Percentiles rank a stretch among this genome's conserved stretches.
Conservation (phyloP, 2,888 invertebrate genomes). For the Parnassius apollo region DNA sequence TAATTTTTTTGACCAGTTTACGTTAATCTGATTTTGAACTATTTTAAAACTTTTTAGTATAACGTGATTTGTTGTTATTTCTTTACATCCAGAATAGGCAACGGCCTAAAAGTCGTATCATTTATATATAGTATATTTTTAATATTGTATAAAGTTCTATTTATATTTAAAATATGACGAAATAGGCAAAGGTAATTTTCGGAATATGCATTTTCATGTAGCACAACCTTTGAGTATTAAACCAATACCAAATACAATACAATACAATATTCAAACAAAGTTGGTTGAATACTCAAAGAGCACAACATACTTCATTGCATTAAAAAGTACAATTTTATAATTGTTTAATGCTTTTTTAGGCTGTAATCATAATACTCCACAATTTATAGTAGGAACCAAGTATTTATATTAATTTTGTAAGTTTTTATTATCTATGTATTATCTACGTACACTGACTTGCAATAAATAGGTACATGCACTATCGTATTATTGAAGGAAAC, state of each 20-base stretch:
- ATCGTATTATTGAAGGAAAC: too few relatives aligned
- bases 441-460: constrained; percentile 16
- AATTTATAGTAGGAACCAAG: constrained; percentile 16
- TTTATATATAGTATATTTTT: background rate
- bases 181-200: background rate
- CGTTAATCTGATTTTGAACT: too few relatives aligned
- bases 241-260: too few relatives aligned
- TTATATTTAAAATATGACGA: constrained; percentile 10
- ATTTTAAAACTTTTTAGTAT: too few relatives aligned
- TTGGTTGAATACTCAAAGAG: too few relatives aligned
- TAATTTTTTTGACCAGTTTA: too few relatives aligned
- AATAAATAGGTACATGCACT: constrained; percentile 2
- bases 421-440: constrained; percentile 8
- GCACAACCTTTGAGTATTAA: too few relatives aligned
- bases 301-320: constrained; percentile 2
- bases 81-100: background rate
- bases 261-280: too few relatives aligned
- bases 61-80: too few relatives aligned
- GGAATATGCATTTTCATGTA: constrained; percentile 3
- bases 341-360: constrained; percentile 3
- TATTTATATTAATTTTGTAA: constrained; percentile 15
- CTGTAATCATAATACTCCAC: constrained; percentile 5
- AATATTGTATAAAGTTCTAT: constrained; percentile 19
- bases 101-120: background rate
- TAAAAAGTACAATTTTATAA: constrained; percentile 4